Base-by-base conservation (phyloP, 2,113 vertebrate genomes). In the Ptychochromis oligacanthus region DNA sequence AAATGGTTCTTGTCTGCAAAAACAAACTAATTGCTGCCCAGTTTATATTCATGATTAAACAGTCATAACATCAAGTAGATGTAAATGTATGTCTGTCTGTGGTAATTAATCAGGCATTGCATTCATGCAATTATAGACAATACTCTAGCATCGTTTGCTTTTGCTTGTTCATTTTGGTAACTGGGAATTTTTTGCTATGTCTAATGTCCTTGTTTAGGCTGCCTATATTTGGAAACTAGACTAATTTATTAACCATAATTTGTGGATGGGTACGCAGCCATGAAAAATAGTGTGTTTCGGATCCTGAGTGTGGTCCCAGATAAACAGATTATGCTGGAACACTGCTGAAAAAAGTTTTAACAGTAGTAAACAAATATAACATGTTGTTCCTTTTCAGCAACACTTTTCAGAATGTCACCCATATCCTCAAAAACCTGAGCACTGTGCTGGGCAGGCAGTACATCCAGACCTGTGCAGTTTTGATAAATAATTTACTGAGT, bases 231-330 rank as follows among this genome's bases (percentile, higher is more conserved):
- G 62, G n/a, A 0, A 65, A 43, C n/a, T 65, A n/a, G 36, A 65
- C 24, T 10, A 14, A 3, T 17, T 65, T 65, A 43, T 3, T 2
- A 43, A 38, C 36, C n/a, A 43, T 2, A 38, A 65, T 43, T 10
- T 6, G 62, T 43, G 38, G 38, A 65, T 2, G n/a, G 62, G 0
- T 17, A 14, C n/a, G 43, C 36, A 43, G 36, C 62, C 13, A 1
- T 43, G 36, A 17, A 24, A 22, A 43, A 22, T 7, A 22, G n/a
- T 0, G 38, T 65, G 7, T 10, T 65, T 67, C 2, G 0, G 43
- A 38, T 24, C n/a, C n/a, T 2, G 0, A 24, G 38, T n/a, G 22
- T 64, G 2, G 2, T 62, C 61, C 40, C 7, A 46, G 22, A 65
- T 60, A 34, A 60, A 60, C 17, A 60, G 58, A 11, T 1, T 60